Conservation (phyloP, 2,888 invertebrate species). For the Drosophila pegasa region DNA sequence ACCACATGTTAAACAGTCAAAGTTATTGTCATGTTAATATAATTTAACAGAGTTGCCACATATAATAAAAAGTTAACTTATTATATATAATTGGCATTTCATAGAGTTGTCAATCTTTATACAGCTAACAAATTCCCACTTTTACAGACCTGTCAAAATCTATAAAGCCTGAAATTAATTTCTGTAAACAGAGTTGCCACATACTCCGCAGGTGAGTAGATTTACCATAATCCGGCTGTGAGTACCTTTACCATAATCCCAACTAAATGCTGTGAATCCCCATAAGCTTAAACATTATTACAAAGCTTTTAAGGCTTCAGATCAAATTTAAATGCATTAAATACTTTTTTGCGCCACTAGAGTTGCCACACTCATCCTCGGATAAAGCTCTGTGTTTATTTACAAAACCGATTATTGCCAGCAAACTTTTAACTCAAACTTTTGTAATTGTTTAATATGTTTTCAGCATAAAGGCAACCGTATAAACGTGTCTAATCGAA, state of each 20-base stretch:
- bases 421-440: neutral
- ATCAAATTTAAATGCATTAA: neutral
- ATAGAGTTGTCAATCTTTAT: no score
- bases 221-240: neutral
- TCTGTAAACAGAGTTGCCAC: neutral
- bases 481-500: constrained; percentile 18
- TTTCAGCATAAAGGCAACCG: constrained; percentile 13
- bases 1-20: no score
- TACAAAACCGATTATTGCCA: neutral
- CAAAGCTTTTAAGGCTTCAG: neutral
- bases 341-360: neutral
- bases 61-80: no score
- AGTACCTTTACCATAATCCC: neutral
- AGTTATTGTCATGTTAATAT: no score
- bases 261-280: no score
- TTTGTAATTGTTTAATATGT: constrained; percentile 4
- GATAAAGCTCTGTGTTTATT: neutral
- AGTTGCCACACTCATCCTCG: neutral
- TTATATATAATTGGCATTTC: no score
- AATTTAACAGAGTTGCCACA: no score
- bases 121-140: no score
- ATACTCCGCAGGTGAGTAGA: neutral
- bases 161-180: no score
- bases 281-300: neutral
- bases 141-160: no score